These are phyloP conservation scores for Tribolium freemani DNA, from an alignment of 2,888 invertebrate genomes.

Conservation along the genomic window DNA sequence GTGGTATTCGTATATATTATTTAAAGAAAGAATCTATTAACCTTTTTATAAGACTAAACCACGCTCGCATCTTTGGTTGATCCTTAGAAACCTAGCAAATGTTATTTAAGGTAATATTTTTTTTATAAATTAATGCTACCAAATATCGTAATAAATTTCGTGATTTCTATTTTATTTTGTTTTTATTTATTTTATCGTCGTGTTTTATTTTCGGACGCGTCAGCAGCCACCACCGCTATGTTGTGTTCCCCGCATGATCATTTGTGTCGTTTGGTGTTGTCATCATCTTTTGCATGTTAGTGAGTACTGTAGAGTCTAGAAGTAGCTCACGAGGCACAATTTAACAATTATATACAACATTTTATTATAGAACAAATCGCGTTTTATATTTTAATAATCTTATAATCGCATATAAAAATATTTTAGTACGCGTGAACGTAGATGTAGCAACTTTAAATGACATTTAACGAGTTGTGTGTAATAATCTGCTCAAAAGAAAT, in stretches of 20 bases:
- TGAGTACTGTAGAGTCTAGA: constrained; percentile 65
- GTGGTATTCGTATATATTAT: constrained; percentile 52
- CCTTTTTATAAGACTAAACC: constrained; percentile 62
- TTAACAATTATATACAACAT: constrained; percentile 39
- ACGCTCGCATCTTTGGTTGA: constrained; percentile 56
- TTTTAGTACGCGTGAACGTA: constrained; percentile 66
- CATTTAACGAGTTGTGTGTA: constrained; percentile 54
- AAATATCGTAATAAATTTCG: constrained; percentile 70
- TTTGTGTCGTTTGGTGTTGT: constrained; percentile 60
- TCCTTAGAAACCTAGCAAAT: constrained; percentile 62
- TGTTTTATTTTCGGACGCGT: constrained; percentile 42
- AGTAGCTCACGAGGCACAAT: constrained; percentile 66
- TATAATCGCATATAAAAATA: constrained; percentile 64
- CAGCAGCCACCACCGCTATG: constrained; percentile 55
- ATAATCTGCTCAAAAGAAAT: constrained; percentile 54
- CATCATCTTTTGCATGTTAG: constrained; percentile 62
- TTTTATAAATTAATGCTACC: constrained; percentile 69
- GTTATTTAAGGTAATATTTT: constrained; percentile 64
- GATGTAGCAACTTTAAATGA: constrained; percentile 62
- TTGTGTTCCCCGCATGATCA: constrained; percentile 62
- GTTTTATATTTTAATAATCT: constrained; percentile 67
- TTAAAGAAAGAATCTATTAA: constrained; percentile 42
- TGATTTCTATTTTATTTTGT: constrained; percentile 67
- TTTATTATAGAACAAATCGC: constrained; percentile 61
- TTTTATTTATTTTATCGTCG: constrained; percentile 59